Evolutionary conservation across 2,113 vertebrate genomes (phyloP).

Genomic region (Ammodytes marinus): DNA sequence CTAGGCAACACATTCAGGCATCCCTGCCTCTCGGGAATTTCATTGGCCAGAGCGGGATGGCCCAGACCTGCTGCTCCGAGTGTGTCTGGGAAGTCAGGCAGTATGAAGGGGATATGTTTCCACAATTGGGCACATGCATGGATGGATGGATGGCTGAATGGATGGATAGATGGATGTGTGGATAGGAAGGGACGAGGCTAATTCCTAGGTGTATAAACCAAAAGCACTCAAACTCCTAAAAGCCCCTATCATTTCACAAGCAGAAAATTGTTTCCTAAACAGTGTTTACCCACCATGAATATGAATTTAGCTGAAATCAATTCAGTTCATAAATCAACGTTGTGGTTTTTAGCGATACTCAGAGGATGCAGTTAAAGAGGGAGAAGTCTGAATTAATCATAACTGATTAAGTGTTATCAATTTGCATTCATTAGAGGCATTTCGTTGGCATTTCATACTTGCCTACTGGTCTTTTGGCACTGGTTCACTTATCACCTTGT

Average conservation of each 20-base stretch:
- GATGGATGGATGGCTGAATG: background rate
- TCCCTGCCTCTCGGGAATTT: slow-evolving; percentile 78
- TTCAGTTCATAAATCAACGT: background rate
- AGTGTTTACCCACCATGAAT: background rate
- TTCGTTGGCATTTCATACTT: background rate
- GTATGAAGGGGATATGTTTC: slow-evolving; percentile 6
- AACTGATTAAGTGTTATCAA: background rate
- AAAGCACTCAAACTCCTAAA: background rate
- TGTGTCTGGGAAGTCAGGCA: slow-evolving; percentile 58
- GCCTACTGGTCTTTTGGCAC: slow-evolving; percentile 6
- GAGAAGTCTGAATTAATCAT: background rate
- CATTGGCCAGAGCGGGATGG: slow-evolving; percentile 87
- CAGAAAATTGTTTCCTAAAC: background rate
- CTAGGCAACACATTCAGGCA: slow-evolving; percentile 93
- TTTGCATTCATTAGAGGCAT: background rate
- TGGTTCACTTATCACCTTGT: slow-evolving; percentile 41
- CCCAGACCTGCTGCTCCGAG: slow-evolving; percentile 85
- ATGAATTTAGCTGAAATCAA: background rate
- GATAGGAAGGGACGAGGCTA: background rate
- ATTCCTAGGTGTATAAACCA: slow-evolving; percentile 24
- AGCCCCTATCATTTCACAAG: too few relatives aligned
- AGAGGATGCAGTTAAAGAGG: background rate
- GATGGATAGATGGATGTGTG: background rate
- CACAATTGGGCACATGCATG: slow-evolving; percentile 11
- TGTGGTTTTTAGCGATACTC: background rate